Evolutionary conservation across 2,797 vertebrate species (phyloP).

Genomic region (Tympanoctomys barrerae): DNA sequence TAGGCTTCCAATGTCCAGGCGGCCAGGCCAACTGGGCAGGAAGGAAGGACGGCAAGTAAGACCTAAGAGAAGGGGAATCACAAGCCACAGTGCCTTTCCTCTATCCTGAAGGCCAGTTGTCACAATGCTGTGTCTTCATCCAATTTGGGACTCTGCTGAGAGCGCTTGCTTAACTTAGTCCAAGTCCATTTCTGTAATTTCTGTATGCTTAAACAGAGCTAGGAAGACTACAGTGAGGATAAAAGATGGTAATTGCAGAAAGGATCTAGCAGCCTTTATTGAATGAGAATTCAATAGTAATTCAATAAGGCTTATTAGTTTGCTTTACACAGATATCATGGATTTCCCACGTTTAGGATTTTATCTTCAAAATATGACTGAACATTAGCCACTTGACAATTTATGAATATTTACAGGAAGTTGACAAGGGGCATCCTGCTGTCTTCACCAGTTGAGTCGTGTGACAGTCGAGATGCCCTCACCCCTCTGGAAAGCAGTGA

Average conservation of each 20-base stretch:
- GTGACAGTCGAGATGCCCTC: neutral
- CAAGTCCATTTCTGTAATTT: neutral
- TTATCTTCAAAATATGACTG: slow-evolving; percentile 24
- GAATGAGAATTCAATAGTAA: slow-evolving; percentile 39
- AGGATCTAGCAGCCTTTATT: neutral
- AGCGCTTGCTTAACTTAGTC: neutral
- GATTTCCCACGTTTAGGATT: slow-evolving; percentile 24
- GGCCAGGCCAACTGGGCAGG: neutral
- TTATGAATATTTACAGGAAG: slow-evolving; percentile 46
- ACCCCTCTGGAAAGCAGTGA: accelerated
- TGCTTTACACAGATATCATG: neutral
- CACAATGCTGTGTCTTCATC: neutral
- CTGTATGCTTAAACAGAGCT: neutral
- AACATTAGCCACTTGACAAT: slow-evolving; percentile 42
- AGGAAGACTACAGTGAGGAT: neutral
- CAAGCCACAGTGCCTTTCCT: neutral
- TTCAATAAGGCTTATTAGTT: slow-evolving; percentile 58
- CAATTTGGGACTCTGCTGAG: neutral
- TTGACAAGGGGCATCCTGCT: neutral
- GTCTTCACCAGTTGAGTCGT: neutral
- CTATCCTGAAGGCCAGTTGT: neutral
- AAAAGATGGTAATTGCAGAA: slow-evolving; percentile 27
- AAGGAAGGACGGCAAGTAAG: neutral
- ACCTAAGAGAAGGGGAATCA: neutral
- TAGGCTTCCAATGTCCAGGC: neutral